Evolutionary conservation across 2,888 invertebrate species (phyloP).

Genomic region (Heliconius erato): DNA sequence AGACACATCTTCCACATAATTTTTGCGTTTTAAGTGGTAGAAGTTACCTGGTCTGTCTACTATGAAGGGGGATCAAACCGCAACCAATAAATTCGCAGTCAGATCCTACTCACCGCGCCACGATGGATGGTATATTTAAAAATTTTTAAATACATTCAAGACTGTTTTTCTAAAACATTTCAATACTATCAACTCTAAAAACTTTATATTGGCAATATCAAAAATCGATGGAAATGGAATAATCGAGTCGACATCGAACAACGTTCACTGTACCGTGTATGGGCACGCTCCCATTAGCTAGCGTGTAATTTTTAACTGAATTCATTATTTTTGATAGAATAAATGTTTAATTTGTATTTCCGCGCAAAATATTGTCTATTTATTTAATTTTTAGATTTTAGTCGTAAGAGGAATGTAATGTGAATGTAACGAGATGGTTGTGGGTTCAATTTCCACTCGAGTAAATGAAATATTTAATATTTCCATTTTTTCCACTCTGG

Average conservation of each 20-base stretch:
- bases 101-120: not conserved
- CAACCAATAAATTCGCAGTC: too few relatives aligned
- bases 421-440: too few relatives aligned
- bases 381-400: not conserved
- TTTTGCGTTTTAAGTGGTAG: too few relatives aligned
- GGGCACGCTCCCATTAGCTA: slow-evolving; percentile 9
- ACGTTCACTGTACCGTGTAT: slow-evolving; percentile 19
- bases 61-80: too few relatives aligned
- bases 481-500: too few relatives aligned
- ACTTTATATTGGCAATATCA: slow-evolving; percentile 14
- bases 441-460: too few relatives aligned
- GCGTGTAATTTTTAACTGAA: slow-evolving; percentile 21
- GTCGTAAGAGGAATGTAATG: too few relatives aligned
- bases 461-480: too few relatives aligned
- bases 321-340: not conserved
- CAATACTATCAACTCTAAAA: not conserved
- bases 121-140: not conserved
- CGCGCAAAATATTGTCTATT: too few relatives aligned
- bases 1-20: too few relatives aligned
- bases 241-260: slow-evolving; percentile 26
- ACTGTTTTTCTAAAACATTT: not conserved
- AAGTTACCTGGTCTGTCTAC: too few relatives aligned
- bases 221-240: slow-evolving; percentile 25
- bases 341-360: not conserved
- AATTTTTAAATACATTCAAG: not conserved